Evolutionary conservation across 2,797 vertebrate genomes (phyloP), one percentile per base, ranked within the genome.

Genomic region (Loriculus beryllinus): DNA sequence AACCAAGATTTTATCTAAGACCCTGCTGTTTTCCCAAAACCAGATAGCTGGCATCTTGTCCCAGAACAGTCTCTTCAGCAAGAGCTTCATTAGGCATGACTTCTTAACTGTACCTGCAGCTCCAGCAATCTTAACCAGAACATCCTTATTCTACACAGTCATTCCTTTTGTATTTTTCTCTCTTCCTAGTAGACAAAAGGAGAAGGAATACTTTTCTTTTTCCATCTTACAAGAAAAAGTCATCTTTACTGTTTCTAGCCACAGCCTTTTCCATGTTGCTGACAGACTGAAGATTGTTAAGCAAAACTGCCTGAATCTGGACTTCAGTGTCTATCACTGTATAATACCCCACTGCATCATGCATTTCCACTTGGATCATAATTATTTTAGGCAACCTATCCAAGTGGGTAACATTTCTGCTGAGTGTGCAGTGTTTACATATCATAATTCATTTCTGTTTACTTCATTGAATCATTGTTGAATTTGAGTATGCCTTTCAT

Each of bases 401-500:
- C 42, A 74, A 70, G 29, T 12, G 16, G 9, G 52, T 52, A 74
- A 59, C 28, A 68, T 95, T 70, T 71, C 74, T 94, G 60, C 75
- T 62, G 88, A 72, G 59, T 42, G 52, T 45, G 65, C 68, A 63
- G 20, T 82, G 72, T 92, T 96, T 96, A 88, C 80, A 80, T 3
- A 92, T 81, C 77, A 88, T 57, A 86, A 78, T 51, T 79, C 10
- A 91, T 79, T 92, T 90, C 82, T 82, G 52, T 94, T 95, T 93
- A 90, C 79, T 95, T 95, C 76, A 86, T 5, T 7, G 12, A 96
- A 81, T 84, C 63, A 8, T 16, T 93, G 87, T 69, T 92, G 93
- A 94, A 83, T 81, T 76, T 87, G 67, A 92, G 39, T 67, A 69
- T 74, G 72, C 60, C 31, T 95, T 96, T 95, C 93, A 85, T 85